Base-by-base conservation (phyloP, 2,888 invertebrate species). In the Ganaspis brasiliensis region DNA sequence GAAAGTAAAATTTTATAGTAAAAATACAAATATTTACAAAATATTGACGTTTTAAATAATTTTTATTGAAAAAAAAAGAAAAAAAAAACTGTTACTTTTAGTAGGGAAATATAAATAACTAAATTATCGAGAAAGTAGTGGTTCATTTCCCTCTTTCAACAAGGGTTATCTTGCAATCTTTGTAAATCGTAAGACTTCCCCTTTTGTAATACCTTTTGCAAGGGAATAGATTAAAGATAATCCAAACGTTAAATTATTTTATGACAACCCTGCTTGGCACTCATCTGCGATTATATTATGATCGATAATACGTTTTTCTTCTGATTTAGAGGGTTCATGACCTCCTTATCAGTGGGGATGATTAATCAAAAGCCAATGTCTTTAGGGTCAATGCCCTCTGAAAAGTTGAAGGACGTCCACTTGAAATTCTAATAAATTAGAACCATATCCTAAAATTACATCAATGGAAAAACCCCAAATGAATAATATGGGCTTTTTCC, bases 171-270 rank as follows among this genome's bases (percentile, higher is more conserved):
- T 26, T 31, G 26, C 26, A 26, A 59, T 59, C 57, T 59, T 59
- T 59, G 57, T 59, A 59, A 26, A 59, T 26, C 26, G 57, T 24
- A 31, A 26, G 57, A 59, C 57, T 12, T 26, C 12, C 57, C 57
- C 31, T n/a, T 1, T 26, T 26, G 57, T 9, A 59, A 10, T 9
- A 61, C 16, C 35, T 61, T 61, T 35, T 19, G 31, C 2, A 61
- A 61, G 16, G 35, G 19, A 61, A 16, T 61, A 61, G 19, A 59
- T 59, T 31, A 26, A 56, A 59, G 26, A 59, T 31, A 59, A 59
- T 59, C 26, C 57, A n/a, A 6, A 26, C 57, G 57, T 59, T 59
- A n/a, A 59, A 59, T 59, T 59, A 59, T 59, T 59, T 59, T 31
- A 59, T n/a, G 35, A 61, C 19, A 16, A 31, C 4, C 8, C 8